Conservation (phyloP, 2,888 invertebrate genomes). For the Kryphioiulus occultus region DNA sequence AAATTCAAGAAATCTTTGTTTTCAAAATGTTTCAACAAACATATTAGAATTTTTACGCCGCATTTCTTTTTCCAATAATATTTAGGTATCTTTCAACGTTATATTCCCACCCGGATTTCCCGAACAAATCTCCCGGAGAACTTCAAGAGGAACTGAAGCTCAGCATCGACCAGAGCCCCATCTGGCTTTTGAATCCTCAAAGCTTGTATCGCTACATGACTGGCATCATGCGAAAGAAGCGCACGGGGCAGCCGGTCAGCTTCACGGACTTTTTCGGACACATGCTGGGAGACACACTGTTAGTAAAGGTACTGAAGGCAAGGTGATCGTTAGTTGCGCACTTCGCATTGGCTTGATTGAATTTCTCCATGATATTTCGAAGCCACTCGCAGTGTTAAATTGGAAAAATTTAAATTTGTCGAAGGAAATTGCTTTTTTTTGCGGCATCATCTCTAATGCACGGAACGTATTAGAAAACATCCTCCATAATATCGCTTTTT, state of each 20-base stretch:
- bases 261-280: conserved; percentile 66
- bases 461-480: background rate
- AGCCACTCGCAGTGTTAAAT: no score
- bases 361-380: background rate
- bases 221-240: conserved; percentile 61
- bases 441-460: background rate
- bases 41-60: no score
- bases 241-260: conserved; percentile 63
- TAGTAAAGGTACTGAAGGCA: conserved; percentile 60
- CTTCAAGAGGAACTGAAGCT: conserved; percentile 61
- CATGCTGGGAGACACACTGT: conserved; percentile 63
- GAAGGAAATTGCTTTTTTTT: no score
- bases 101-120: conserved; percentile 64
- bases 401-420: no score
- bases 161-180: conserved; percentile 61
- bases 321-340: background rate
- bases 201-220: conserved; percentile 60
- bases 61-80: conserved; percentile 3
- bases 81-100: conserved; percentile 64
- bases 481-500: background rate
- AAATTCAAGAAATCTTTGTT: no score
- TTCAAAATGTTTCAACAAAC: no score
- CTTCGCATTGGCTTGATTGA: background rate
- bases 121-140: conserved; percentile 60
- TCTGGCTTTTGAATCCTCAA: conserved; percentile 60